A percentile compares a stretch with the other conserved stretches of the same genome.
These are phyloP conservation scores for Strigops habroptila DNA, from an alignment of 2,113 vertebrate species.

Conservation along the genomic window DNA sequence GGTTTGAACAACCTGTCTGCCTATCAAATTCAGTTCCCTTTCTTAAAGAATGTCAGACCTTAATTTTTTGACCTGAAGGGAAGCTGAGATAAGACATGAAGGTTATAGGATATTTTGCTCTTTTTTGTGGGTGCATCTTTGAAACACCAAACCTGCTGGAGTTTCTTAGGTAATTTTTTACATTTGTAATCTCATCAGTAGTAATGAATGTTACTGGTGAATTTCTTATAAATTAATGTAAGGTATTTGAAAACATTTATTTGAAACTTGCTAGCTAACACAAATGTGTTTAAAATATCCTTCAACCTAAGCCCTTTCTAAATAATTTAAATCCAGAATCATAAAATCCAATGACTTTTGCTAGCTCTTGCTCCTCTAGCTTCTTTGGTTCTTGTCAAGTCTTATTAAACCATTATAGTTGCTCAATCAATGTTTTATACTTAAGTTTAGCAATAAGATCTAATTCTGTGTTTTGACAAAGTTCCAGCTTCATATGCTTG, in stretches of 20 bases:
- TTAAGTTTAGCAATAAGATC: background rate
- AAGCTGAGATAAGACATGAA: background rate
- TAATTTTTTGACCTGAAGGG: background rate
- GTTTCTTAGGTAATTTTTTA: background rate
- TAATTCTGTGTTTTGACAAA: background rate
- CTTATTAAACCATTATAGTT: background rate
- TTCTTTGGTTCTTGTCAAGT: background rate
- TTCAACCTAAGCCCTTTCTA: background rate
- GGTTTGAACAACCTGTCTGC: rapidly evolving
- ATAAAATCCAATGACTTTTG: background rate
- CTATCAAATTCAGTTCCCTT: background rate
- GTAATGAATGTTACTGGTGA: background rate
- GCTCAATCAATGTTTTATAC: background rate
- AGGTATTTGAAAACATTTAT: background rate
- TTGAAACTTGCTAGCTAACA: background rate
- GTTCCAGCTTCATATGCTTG: background rate
- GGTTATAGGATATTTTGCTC: background rate
- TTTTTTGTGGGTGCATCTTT: background rate
- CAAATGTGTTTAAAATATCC: background rate
- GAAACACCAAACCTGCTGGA: background rate
- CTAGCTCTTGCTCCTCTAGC: background rate
- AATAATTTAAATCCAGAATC: background rate
- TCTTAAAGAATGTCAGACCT: background rate
- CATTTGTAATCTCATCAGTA: background rate
- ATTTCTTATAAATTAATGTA: background rate